Base-by-base conservation (phyloP, 2,113 vertebrate species). In the Cyprinus carpio region DNA sequence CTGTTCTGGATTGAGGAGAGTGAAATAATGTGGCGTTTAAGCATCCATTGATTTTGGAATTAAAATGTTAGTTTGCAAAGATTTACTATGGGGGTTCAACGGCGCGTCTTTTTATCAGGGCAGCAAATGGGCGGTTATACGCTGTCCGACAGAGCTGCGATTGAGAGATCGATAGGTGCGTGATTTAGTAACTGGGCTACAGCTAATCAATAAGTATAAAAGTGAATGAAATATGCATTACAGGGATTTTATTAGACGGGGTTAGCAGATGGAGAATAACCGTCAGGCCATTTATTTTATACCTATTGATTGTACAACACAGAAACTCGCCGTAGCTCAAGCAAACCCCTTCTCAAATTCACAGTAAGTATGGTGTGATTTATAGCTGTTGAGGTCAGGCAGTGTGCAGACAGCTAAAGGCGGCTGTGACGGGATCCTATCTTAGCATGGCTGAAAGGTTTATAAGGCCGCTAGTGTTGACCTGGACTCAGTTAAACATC, bases 201-300 rank as follows among this genome's bases (percentile, higher is more conserved):
- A 94, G 94, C 92, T 94, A 95, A 95, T 95, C 95, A 95, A 95
- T 95, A 95, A 93, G 94, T 94, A 95, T 95, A 95, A 95, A 95
- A 95, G 94, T 95, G 94, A 95, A 95, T 95, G 95, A 95, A 95
- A 95, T 95, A 95, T 95, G 95, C 95, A 95, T 95, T 95, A 95
- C 93, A 89, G 92, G 93, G 93, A 93, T 95, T 95, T 95, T 95
- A 95, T 95, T 95, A 95, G 93, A 91, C 92, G 90, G 89, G 89
- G 86, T 92, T 93, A 95, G 91, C 92, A 90, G 92, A 90, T 89
- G 90, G 92, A 94, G 94, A 95, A 95, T 94, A 93, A 94, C 91
- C 91, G 92, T 93, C 92, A 92, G 91, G 93, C 94, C 93, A 94
- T 95, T 95, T 94, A 93, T 94, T 95, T 95, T 95, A 95, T 95